phyloP scores from a whole-genome alignment of 23 tunicate species.

The Diplosoma virens region DNA sequence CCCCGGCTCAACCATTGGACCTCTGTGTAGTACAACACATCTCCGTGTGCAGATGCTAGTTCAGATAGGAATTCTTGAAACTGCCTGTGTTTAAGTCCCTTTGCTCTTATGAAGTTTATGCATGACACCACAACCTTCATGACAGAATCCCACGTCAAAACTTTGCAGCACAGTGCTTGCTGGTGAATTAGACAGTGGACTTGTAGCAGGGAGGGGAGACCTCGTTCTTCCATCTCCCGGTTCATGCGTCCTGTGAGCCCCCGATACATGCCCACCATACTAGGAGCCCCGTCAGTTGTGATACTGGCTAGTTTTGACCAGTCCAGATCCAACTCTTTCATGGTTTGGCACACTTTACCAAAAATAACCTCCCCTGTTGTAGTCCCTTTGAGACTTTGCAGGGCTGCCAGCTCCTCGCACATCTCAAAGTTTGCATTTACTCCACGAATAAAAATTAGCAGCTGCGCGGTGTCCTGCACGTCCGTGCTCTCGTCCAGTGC shows the following conservation, averaged over 20 bases:
- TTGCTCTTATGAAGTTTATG: neutral
- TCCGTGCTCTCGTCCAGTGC: too few relatives aligned
- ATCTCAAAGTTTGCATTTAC: too few relatives aligned
- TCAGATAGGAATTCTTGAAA: too few relatives aligned
- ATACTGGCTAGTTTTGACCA: too few relatives aligned
- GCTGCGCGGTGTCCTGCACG: too few relatives aligned
- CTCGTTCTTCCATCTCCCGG: slow-evolving; percentile 1
- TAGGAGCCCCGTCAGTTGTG: too few relatives aligned
- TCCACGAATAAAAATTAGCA: neutral
- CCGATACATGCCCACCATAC: too few relatives aligned
- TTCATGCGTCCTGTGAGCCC: neutral
- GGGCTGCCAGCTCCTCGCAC: neutral
- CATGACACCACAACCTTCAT: neutral
- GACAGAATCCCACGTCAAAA: neutral
- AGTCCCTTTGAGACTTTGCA: neutral
- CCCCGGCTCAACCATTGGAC: neutral
- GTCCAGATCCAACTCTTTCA: neutral
- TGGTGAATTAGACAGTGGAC: too few relatives aligned
- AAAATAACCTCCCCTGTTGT: too few relatives aligned
- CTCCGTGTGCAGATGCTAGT: too few relatives aligned
- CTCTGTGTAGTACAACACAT: too few relatives aligned
- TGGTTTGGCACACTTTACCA: neutral
- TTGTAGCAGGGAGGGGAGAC: neutral
- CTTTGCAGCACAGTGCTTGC: too few relatives aligned
- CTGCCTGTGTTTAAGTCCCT: neutral